These are phyloP conservation scores for roundworm (Caenorhabditis elegans) DNA, from an alignment of 1,140 invertebrate genomes.

Conservation along the genomic window WBcel235 BX284603.4:3509001-3509500, in stretches of 20 bases:
- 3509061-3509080: slow-evolving; percentile 41
- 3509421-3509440: slow-evolving; percentile 77
- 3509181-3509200: slow-evolving; percentile 63
- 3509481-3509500: slow-evolving; percentile 75
- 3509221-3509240: slow-evolving; percentile 56
- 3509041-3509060: slow-evolving; percentile 66
- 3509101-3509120: neutral
- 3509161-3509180: slow-evolving; percentile 52
- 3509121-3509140: slow-evolving; percentile 61
- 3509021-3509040: slow-evolving; percentile 67
- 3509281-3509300: slow-evolving; percentile 51
- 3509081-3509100: neutral
- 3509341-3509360: slow-evolving; percentile 51
- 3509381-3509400: slow-evolving; percentile 74
- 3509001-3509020: slow-evolving; percentile 68
- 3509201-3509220: slow-evolving; percentile 55
- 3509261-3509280: slow-evolving; percentile 54
- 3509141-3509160: slow-evolving; percentile 64
- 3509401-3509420: slow-evolving; percentile 74
- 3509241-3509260: slow-evolving; percentile 54
- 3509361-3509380: slow-evolving; percentile 52
- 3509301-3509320: slow-evolving; percentile 58
- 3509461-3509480: slow-evolving; percentile 69
- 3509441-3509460: slow-evolving; percentile 71
- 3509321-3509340: slow-evolving; percentile 57